Evolutionary conservation across 1,140 invertebrate species (phyloP).

Genomic region (Penaeus japonicus): DNA sequence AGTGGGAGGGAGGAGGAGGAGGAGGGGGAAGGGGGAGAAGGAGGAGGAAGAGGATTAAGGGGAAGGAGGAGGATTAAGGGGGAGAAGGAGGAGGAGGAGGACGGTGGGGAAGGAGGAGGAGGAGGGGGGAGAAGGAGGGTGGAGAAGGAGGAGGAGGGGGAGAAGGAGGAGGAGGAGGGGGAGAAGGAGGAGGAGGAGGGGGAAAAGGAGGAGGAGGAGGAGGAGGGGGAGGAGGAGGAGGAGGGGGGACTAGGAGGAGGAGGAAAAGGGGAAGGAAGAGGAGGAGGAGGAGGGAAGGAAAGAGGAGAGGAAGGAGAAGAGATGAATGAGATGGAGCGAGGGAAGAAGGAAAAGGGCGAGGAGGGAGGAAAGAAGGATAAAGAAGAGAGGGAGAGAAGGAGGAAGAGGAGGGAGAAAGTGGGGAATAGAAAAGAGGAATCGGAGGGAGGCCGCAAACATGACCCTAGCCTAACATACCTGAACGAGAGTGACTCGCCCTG

Average conservation of each 20-base stretch:
- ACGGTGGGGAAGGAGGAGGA: too few species aligned
- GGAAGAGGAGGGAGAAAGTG: too few species aligned
- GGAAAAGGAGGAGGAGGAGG: background rate
- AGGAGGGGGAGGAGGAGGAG: conserved; percentile 3
- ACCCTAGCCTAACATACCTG: too few species aligned
- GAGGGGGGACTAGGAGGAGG: background rate
- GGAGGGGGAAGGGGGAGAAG: background rate
- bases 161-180: background rate
- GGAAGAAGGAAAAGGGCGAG: background rate
- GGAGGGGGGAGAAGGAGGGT: background rate
- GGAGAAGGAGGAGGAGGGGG: background rate
- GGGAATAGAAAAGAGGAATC: background rate
- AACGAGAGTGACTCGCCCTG: too few species aligned
- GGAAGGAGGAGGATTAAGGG: too few species aligned
- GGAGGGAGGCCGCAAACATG: background rate
- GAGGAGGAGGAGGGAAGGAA: background rate
- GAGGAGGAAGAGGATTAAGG: too few species aligned
- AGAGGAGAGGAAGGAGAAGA: background rate
- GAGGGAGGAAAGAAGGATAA: background rate
- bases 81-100: too few species aligned
- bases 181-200: background rate
- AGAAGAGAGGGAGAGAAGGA: background rate
- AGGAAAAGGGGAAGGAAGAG: background rate
- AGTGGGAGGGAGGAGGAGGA: too few species aligned
- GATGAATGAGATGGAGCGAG: background rate